These are phyloP conservation scores for Leptopterna dolabrata DNA, from an alignment of 2,888 invertebrate species.

Conservation along the genomic window DNA sequence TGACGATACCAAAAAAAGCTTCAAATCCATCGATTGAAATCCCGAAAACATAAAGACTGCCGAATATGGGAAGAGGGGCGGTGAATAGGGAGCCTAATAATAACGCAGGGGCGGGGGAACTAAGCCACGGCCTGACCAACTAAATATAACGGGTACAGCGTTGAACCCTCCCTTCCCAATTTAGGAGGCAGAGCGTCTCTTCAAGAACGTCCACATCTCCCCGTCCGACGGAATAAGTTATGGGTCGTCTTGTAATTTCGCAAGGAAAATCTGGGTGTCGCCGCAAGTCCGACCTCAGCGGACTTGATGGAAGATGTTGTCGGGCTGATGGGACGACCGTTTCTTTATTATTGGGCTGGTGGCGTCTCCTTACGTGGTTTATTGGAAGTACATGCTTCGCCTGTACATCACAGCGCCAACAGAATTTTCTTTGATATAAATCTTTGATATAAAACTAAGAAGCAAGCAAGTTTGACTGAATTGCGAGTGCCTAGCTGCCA, in stretches of 20 bases:
- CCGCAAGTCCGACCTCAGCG: background rate
- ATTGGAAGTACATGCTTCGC: no score
- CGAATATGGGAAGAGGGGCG: slow-evolving; percentile 44
- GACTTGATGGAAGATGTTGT: background rate
- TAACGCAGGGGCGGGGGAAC: slow-evolving; percentile 28
- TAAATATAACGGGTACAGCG: slow-evolving; percentile 42
- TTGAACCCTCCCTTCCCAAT: slow-evolving; percentile 47
- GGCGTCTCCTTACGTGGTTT: no score
- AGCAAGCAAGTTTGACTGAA: no score
- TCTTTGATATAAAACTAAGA: no score
- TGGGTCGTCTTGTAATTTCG: background rate
- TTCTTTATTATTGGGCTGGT: no score
- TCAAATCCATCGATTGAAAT: background rate
- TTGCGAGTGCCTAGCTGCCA: no score
- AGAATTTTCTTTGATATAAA: no score
- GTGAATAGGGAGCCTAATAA: slow-evolving; percentile 47
- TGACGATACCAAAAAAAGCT: background rate
- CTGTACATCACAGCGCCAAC: no score
- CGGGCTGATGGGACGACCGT: no score
- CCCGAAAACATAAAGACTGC: slow-evolving; percentile 41
- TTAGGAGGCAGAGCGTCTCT: slow-evolving; percentile 36
- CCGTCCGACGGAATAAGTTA: slow-evolving; percentile 17
- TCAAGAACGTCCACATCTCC: slow-evolving; percentile 36
- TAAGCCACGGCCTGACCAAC: slow-evolving; percentile 42
- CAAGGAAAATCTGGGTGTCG: background rate